These are phyloP conservation scores for Monoplex corrugatus DNA, from an alignment of 2,888 invertebrate species.

Conservation along the genomic window DNA sequence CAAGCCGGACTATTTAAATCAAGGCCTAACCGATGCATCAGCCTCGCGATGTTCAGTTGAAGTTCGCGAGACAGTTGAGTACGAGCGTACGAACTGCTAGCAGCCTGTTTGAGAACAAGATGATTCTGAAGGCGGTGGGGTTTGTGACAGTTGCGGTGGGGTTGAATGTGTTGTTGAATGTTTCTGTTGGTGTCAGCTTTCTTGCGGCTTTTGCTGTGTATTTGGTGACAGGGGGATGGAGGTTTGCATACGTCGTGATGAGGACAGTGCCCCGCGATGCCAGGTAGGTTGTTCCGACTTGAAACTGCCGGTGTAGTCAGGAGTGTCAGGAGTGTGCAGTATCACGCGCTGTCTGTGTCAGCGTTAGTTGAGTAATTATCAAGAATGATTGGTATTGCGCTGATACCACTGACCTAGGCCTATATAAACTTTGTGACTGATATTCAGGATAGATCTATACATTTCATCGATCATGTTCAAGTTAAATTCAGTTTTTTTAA, in stretches of 20 bases:
- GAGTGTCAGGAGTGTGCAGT: too few relatives aligned
- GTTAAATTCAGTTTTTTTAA: too few relatives aligned
- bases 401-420: too few relatives aligned
- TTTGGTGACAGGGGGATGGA: constrained; percentile 77
- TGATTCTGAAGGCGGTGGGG: constrained; percentile 59
- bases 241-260: constrained; percentile 71
- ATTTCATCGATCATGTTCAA: too few relatives aligned
- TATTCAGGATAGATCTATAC: too few relatives aligned
- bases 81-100: constrained; percentile 4
- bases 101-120: background rate
- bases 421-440: too few relatives aligned
- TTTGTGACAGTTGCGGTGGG: constrained; percentile 64
- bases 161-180: constrained; percentile 61
- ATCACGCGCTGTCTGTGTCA: too few relatives aligned
- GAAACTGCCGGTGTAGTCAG: too few relatives aligned
- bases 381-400: too few relatives aligned
- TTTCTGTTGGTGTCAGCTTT: constrained; percentile 61
- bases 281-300: constrained; percentile 66
- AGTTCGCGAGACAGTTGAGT: constrained; percentile 43
- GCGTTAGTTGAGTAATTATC: too few relatives aligned
- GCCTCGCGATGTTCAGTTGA: constrained; percentile 20
- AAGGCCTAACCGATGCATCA: constrained; percentile 15
- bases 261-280: constrained; percentile 73
- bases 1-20: too few relatives aligned
- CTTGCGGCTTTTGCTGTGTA: constrained; percentile 65